Base-by-base conservation (phyloP, 2,888 invertebrate species). In the Belgica antarctica region DNA sequence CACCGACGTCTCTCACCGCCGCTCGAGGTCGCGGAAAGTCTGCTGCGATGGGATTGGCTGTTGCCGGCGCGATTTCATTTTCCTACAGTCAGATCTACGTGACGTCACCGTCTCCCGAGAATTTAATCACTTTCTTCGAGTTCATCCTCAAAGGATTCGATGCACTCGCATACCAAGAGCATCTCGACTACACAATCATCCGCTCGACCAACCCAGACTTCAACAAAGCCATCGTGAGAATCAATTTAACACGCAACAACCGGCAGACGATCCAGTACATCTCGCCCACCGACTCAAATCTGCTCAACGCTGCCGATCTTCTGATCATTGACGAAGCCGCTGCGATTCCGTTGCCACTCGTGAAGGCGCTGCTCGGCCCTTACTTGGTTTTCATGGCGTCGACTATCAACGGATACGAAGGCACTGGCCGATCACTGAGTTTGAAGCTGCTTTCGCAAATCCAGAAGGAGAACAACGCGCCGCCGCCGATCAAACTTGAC, bases 311-410 rank as follows among this genome's bases (percentile, higher is more conserved):
- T 72, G 96, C 97, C 0, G 98, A 99, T 79, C 80, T 99, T 46
- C 84, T 99, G 31, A 87, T 99, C 0, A 96, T 99, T 71, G 99
- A 99, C 79, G 99, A 99, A 80, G 99, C 99, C 1, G 99, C 99
- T 0, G 99, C 99, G 5, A 99, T 99, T 74, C 99, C 99, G 0
- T 82, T 99, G 71, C 91, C 93, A 0, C 86, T 92, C 75, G 96
- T 99, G 0, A 92, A 94, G 73, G 86, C 89, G 1, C 89, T 97
- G 79, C 83, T 93, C 71, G 92, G 91, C 0, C 94, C 96, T 0
- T 96, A 96, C 75, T 83, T 98, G 34, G 92, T 95, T 10, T 93
- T 99, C 77, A 86, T 99, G 77, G 89, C 99, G 0, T 99, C 98
- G 0, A 99, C 99, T 0, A 92, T 98, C 47, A 94, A 96, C 76